Base-by-base conservation (phyloP, 1,140 invertebrate genomes). In the Drosophila virilis region DNA sequence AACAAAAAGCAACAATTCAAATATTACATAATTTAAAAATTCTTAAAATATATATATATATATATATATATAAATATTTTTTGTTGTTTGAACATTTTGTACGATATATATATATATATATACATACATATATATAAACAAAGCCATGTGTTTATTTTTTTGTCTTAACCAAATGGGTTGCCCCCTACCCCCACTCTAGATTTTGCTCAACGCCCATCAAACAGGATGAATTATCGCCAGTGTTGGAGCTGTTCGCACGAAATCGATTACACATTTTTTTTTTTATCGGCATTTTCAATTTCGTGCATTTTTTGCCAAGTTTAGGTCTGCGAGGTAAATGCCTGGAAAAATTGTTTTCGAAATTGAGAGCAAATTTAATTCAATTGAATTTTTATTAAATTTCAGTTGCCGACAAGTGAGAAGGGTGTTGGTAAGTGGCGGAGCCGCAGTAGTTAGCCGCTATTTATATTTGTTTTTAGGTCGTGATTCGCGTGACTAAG, bases 41-140 rank as follows among this genome's bases (percentile, higher is more conserved):
- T 72, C 62, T 66, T 72, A 59, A 70, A 62, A 59, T 57, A 72
- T 65, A 72, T 58, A 71, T 65, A 71, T 32, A 58, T 46, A 65
- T 17, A 64, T 50, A 71, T 57, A 69, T 66, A 72, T 58, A 72
- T 72, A 58, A 60, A 67, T 55, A 40, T 60, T 57, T 50, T 67
- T 73, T 67, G 64, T 73, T 73, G 55, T 73, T 68, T 73, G 64
- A 68, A 73, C 48, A 54, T 73, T 73, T 73, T 68, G 70, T 67
- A 67, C 69, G 69, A 72, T 66, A 65, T 66, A 59, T 65, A 58
- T 17, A 59, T 65, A 58, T 17, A 17, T 58, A 54, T 13, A 66
- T 66, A 66, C 40, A 70, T 68, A 73, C 33, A 72, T 67, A 72
- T 54, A 73, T 67, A 54, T 68, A 68, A 54, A 60, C 48, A 68